Base-by-base conservation (phyloP, 1,140 invertebrate genomes). In the Leptopilina clavipes region DNA sequence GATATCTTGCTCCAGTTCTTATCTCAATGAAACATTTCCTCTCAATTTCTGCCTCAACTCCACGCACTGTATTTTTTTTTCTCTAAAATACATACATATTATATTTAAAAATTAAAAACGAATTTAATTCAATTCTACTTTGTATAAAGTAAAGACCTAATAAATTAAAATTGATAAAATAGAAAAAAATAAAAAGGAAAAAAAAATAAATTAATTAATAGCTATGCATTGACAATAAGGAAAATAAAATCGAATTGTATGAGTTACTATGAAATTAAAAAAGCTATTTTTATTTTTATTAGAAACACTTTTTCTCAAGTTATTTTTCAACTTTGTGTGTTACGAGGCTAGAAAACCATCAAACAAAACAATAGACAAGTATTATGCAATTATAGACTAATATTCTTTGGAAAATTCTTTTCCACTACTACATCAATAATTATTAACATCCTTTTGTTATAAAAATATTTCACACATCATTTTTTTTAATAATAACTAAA, bases 1-100 rank as follows among this genome's bases (percentile, higher is more conserved):
- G 71, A 56, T 25, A 65, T n/a, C 56, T 22, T 31, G 12, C 22
- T 2, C 19, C 22, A 65, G 11, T 65, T 65, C 56, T 65, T 65
- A 65, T 65, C 59, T 65, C 12, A 31, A 5, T 31, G 59, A 31
- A 7, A n/a, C 59, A 31, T 22, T 65, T 59, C 56, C 56, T 14
- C 12, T 14, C 25, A 31, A n/a, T 31, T n/a, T 37, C 22, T 1
- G 7, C 12, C 31, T 31, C 25, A 12, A 31, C 7, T n/a, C 7
- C 14, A n/a, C n/a, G n/a, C n/a, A n/a, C n/a, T n/a, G n/a, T n/a
- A 31, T 31, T 65, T 37, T 31, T 5, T 31, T 31, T 31, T 5
- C 25, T 31, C 25, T 31, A 31, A 31, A 31, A 31, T 31, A 31
- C 25, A 31, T 31, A 2, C 5, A 31, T 2, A 31, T 31, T 31